A percentile compares a stretch with the other conserved stretches of the same genome.
Evolutionary conservation across 1,140 invertebrate species (phyloP).

Genomic region (Polyergus mexicanus): DNA sequence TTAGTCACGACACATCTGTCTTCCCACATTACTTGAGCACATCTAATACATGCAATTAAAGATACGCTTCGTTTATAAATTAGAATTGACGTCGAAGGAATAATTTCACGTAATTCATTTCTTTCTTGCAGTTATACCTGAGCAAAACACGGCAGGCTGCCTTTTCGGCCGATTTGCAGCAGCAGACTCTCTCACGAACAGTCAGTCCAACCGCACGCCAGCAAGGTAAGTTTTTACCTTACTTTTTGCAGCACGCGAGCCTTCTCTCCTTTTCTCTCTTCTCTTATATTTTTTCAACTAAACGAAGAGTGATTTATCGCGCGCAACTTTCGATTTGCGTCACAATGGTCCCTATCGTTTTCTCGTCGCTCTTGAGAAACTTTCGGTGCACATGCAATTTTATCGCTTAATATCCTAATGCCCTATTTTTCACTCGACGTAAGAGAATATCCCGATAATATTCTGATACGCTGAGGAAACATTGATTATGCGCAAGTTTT

Average conservation of each 20-base stretch:
- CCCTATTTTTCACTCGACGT: neutral
- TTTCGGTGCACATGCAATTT: slow-evolving; percentile 56
- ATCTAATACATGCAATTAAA: slow-evolving; percentile 54
- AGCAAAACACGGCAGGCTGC: slow-evolving; percentile 82
- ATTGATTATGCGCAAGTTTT: neutral
- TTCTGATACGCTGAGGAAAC: neutral
- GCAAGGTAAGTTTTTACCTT: slow-evolving; percentile 81
- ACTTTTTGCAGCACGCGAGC: slow-evolving; percentile 33
- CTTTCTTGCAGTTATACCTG: slow-evolving; percentile 81
- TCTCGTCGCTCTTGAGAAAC: slow-evolving; percentile 62
- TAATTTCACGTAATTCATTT: slow-evolving; percentile 59
- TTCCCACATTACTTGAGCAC: slow-evolving; percentile 26
- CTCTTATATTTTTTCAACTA: slow-evolving; percentile 18
- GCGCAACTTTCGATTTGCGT: slow-evolving; percentile 26
- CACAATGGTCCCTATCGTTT: slow-evolving; percentile 50
- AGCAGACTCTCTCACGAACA: slow-evolving; percentile 76
- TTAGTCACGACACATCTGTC: slow-evolving; percentile 57
- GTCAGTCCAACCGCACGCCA: slow-evolving; percentile 80
- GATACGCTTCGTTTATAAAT: slow-evolving; percentile 56
- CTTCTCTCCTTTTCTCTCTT: slow-evolving; percentile 7
- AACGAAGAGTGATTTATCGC: slow-evolving; percentile 41
- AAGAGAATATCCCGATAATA: neutral
- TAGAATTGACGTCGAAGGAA: slow-evolving; percentile 58
- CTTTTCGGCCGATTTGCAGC: slow-evolving; percentile 77
- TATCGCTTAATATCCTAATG: slow-evolving; percentile 66